Evolutionary conservation across 2,113 vertebrate genomes (phyloP).

Genomic region (Egretta garzetta): DNA sequence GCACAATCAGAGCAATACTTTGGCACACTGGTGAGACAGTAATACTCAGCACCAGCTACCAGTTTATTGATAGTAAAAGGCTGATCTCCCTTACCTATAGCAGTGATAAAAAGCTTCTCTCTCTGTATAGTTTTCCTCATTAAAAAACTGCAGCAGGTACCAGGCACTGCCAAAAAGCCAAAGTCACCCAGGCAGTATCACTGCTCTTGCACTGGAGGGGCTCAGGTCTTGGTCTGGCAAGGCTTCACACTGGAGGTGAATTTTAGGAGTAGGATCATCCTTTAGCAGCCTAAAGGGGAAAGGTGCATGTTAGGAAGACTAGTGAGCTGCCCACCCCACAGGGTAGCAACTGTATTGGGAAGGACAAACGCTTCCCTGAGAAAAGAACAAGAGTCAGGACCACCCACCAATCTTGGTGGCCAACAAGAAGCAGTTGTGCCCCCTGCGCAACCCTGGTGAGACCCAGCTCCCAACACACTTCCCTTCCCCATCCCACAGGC

Average conservation of each 20-base stretch:
- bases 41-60: background rate
- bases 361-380: background rate
- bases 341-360: background rate
- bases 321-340: background rate
- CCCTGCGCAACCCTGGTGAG: background rate
- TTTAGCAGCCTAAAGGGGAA: background rate
- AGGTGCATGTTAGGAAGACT: background rate
- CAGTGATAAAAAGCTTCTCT: background rate
- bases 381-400: background rate
- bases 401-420: background rate
- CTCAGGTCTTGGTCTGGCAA: background rate
- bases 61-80: background rate
- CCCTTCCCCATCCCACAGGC: background rate
- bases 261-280: background rate
- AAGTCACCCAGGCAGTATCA: background rate
- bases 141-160: background rate
- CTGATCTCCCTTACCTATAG: background rate
- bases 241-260: background rate
- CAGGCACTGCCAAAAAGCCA: background rate
- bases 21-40: background rate
- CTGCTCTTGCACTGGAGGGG: background rate
- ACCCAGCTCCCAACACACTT: background rate
- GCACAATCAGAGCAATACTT: background rate
- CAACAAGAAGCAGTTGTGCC: background rate
- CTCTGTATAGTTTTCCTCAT: background rate